A percentile compares a stretch with the other conserved stretches of the same genome.
phyloP scores from a whole-genome alignment of 2,888 invertebrate genomes.

The Netelia fuscicornis region DNA sequence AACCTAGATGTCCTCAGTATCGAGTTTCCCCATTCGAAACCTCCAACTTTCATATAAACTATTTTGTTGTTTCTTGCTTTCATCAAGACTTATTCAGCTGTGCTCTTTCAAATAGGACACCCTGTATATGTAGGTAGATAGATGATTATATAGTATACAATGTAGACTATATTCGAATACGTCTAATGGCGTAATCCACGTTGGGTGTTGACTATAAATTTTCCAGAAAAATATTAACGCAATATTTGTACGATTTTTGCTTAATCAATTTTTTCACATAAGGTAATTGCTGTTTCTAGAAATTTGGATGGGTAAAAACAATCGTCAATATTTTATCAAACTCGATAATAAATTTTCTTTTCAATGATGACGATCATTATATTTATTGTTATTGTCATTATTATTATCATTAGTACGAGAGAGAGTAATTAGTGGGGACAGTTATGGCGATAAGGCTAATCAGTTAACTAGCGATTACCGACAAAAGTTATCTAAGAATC shows the following conservation, averaged over 20 bases:
- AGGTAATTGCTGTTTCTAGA: too few species aligned
- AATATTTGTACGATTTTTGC: too few species aligned
- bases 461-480: background rate
- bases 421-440: background rate
- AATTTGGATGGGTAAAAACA: background rate
- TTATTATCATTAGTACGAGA: background rate
- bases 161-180: background rate
- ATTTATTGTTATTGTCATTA: background rate
- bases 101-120: too few species aligned
- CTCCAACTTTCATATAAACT: too few species aligned
- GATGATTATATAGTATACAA: background rate
- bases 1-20: too few species aligned
- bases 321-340: background rate
- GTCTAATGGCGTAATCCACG: background rate
- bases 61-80: too few species aligned
- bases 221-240: too few species aligned
- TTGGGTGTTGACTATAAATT: background rate
- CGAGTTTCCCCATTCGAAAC: too few species aligned
- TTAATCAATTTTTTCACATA: too few species aligned
- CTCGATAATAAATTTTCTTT: background rate
- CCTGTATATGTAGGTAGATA: background rate
- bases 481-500: conserved; percentile 13
- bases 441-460: conserved; percentile 28
- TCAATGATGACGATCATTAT: too few species aligned
- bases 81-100: too few species aligned